Base-by-base conservation (phyloP, 2,888 invertebrate genomes). In the Alviniconcha strummeri region DNA sequence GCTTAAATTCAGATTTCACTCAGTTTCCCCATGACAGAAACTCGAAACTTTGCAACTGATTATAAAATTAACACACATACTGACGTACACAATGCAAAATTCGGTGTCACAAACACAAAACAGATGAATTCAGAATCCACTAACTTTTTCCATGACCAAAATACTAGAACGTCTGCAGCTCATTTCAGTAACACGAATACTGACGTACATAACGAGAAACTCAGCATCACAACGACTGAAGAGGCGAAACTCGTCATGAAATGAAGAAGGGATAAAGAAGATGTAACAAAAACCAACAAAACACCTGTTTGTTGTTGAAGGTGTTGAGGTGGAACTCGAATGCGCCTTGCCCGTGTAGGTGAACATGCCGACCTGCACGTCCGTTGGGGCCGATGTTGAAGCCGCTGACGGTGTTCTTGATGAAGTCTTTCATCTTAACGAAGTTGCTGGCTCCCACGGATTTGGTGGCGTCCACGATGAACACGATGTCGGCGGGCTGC, bases 401-500 rank as follows among this genome's bases (percentile, higher is more conserved):
- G 13, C 85, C 84, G 69, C 81, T 81, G 0, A 86, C 86, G 52
- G 84, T 85, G 75, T 74, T 83, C 67, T 81, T 36, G 52, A 86
- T 79, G 67, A 87, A 87, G 54, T 52, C 76, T 80, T 85, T 60
- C 56, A 83, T 84, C 80, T 82, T 85, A 19, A 60, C 1, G 84
- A 87, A 87, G 83, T 85, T 85, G 55, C 74, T 6, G 6, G 56
- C 54, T 17, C 81, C 81, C 57, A 87, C 86, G 19, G 86, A 86
- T 67, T 86, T 86, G 17, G 86, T 85, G 54, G 86, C 84, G 82
- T 87, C 87, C n/a, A 86, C 81, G 15, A 87, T 17, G 81, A 87
- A 87, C 52, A 87, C 54, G 13, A 87, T 86, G 74, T 87, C 87
- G 4, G 86, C 87, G 4, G 88, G 89, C 83, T 86, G 85, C 0